Evolutionary conservation across 2,113 vertebrate species (phyloP).

Genomic region (Engraulis encrasicolus): DNA sequence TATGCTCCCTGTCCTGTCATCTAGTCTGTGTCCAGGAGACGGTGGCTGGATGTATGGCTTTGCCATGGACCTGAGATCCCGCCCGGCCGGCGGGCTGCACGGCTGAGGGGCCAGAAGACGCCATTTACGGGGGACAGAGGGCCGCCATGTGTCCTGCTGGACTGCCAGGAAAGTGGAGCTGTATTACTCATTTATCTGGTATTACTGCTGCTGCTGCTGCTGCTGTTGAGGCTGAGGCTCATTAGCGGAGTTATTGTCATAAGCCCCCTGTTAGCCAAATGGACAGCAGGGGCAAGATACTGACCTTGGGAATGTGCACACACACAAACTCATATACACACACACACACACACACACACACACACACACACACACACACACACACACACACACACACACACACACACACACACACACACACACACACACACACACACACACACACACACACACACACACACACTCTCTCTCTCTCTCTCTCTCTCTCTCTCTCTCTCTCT

Average conservation of each 20-base stretch:
- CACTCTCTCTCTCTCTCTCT: no score
- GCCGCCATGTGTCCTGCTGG: constrained; percentile 42
- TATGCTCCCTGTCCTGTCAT: no score
- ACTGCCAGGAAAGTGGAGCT: constrained; percentile 65
- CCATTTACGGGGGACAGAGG: not conserved
- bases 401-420: no score
- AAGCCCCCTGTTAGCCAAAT: constrained; percentile 49
- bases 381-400: no score
- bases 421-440: no score
- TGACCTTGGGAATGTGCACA: constrained; percentile 55
- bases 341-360: no score
- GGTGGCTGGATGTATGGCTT: not conserved
- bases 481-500: no score
- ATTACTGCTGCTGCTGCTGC: no score
- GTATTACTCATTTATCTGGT: no score
- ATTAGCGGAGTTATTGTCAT: constrained; percentile 66
- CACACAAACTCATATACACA: no score
- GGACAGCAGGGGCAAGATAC: constrained; percentile 40
- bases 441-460: no score
- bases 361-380: no score
- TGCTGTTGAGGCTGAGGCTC: constrained; percentile 69
- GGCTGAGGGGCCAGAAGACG: not conserved
- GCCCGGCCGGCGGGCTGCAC: not conserved
- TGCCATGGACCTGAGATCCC: not conserved
- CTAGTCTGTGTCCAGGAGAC: not conserved